These are phyloP conservation scores for Antheraea assamensis DNA, from an alignment of 2,888 invertebrate species.

Conservation along the genomic window DNA sequence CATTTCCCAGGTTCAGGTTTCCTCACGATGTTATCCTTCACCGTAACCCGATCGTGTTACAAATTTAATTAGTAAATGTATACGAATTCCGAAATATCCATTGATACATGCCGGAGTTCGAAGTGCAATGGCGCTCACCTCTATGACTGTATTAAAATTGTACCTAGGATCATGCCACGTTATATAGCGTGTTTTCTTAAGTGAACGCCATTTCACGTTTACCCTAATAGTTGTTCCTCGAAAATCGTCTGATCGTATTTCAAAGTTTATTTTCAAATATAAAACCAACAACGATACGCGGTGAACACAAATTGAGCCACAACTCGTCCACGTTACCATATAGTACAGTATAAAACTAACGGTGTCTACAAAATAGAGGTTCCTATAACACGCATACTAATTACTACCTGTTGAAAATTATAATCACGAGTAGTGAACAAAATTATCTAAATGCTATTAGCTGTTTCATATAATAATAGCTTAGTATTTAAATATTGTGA, in stretches of 20 bases:
- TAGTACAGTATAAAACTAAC: slow-evolving; percentile 30
- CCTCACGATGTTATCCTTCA: too few species aligned
- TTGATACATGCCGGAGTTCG: too few species aligned
- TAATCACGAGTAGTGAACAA: slow-evolving; percentile 5
- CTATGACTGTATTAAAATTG: too few species aligned
- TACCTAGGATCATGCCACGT: too few species aligned
- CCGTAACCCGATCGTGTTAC: too few species aligned
- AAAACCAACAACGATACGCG: not conserved
- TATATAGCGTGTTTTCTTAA: too few species aligned
- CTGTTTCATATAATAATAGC: not conserved
- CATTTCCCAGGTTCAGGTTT: too few species aligned
- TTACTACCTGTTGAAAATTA: slow-evolving; percentile 14
- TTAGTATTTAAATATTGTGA: not conserved
- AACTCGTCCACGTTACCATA: slow-evolving; percentile 18
- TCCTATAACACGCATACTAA: slow-evolving; percentile 10
- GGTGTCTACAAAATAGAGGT: slow-evolving; percentile 30
- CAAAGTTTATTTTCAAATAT: not conserved
- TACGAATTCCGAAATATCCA: too few species aligned
- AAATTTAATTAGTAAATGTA: too few species aligned
- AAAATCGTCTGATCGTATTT: not conserved
- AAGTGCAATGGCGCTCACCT: too few species aligned
- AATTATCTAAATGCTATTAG: not conserved
- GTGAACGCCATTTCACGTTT: too few species aligned
- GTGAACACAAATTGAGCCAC: not conserved
- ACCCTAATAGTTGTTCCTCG: not conserved